Percentiles rank a stretch among this genome's conserved stretches.
Evolutionary conservation across 2,888 invertebrate species (phyloP).

Genomic region (Lissonota sp.): DNA sequence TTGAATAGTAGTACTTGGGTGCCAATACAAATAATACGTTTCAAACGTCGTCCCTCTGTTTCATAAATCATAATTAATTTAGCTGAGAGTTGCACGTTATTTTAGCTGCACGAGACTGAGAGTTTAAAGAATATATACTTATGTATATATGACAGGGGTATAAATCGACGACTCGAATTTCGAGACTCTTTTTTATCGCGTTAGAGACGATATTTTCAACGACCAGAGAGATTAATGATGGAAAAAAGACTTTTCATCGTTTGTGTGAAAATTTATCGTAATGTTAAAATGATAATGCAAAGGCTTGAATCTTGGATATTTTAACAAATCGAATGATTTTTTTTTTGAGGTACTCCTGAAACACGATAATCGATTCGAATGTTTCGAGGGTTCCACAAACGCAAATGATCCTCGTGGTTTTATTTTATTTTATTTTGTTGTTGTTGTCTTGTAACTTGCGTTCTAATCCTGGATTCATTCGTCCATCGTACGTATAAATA

Average conservation of each 20-base stretch:
- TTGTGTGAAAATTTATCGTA: too few relatives aligned
- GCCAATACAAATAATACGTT: constrained; percentile 55
- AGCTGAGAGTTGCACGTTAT: neutral
- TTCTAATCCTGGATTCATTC: constrained; percentile 24
- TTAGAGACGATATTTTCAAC: too few relatives aligned
- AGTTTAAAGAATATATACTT: too few relatives aligned
- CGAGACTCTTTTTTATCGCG: too few relatives aligned
- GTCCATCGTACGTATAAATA: constrained; percentile 53
- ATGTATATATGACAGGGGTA: too few relatives aligned
- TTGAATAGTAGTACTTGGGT: constrained; percentile 43
- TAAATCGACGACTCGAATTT: too few relatives aligned
- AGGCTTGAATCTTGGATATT: neutral
- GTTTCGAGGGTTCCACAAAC: neutral
- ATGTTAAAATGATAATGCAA: too few relatives aligned
- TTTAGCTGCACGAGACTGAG: constrained; percentile 1
- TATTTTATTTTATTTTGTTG: constrained; percentile 8
- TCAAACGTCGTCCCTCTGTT: constrained; percentile 36
- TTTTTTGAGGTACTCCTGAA: neutral
- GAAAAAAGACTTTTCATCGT: too few relatives aligned
- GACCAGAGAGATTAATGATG: too few relatives aligned
- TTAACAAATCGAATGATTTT: neutral
- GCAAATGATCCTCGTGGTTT: neutral
- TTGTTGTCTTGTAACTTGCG: constrained; percentile 16
- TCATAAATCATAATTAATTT: neutral
- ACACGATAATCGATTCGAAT: neutral